Conservation (phyloP, 2,888 invertebrate species). For the Phaonia tiefii region DNA sequence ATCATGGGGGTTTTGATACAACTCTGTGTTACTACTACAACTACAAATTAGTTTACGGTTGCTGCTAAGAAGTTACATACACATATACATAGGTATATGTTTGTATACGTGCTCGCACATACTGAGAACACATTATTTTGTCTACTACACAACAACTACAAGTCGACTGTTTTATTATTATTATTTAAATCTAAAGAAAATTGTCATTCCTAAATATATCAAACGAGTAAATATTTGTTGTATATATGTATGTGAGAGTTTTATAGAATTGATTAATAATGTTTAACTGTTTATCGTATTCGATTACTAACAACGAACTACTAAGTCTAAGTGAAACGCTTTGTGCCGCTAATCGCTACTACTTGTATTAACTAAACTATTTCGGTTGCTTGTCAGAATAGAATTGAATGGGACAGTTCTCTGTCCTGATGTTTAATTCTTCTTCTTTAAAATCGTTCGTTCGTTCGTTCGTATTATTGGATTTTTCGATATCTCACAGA, state of each 20-base stretch:
- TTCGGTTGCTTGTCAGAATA: constrained; percentile 10
- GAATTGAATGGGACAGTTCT: no score
- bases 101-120: not conserved
- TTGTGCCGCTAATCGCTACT: not conserved
- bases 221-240: constrained; percentile 8
- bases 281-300: not conserved
- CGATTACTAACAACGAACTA: not conserved
- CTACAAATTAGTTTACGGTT: not conserved
- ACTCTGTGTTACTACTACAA: no score
- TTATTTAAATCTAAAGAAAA: no score
- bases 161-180: not conserved
- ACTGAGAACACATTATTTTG: not conserved
- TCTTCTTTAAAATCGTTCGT: constrained; percentile 2
- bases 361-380: constrained; percentile 20
- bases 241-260: not conserved
- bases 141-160: not conserved
- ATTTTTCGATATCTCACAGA: constrained; percentile 4
- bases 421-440: not conserved
- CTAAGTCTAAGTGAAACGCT: constrained; percentile 21
- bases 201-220: no score
- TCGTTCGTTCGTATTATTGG: not conserved
- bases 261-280: no score
- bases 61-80: not conserved
- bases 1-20: not conserved
- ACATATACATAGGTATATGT: not conserved